A percentile compares a stretch with the other conserved stretches of the same genome.
Evolutionary conservation across 30 jellyfish, hydroid and myxozoan species (phyloP).

Genomic region (Mastigias papua): DNA sequence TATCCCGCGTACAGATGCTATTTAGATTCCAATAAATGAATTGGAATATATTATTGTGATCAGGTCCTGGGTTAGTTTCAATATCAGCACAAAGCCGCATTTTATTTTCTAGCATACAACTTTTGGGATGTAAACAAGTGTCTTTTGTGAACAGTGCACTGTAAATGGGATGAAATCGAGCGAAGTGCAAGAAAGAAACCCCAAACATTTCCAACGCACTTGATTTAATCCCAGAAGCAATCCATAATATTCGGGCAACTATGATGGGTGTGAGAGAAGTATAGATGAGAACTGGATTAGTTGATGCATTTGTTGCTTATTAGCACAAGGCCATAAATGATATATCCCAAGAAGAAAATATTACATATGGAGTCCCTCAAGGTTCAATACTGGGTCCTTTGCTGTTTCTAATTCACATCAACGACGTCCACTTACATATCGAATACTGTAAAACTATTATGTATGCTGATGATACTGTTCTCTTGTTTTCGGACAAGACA

Average conservation of each 20-base stretch:
- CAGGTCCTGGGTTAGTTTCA: background rate
- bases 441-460: no score
- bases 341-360: no score
- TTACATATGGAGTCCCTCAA: no score
- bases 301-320: no score
- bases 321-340: no score
- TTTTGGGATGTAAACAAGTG: background rate
- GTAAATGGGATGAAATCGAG: background rate
- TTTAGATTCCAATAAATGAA: background rate
- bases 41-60: background rate
- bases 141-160: background rate
- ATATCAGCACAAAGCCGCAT: background rate
- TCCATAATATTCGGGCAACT: background rate
- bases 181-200: background rate
- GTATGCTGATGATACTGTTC: no score
- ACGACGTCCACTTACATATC: no score
- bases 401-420: no score
- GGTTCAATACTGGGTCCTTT: no score
- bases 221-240: background rate
- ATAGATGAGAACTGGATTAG: background rate
- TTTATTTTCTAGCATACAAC: background rate
- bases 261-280: background rate
- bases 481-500: no score
- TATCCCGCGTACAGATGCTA: background rate
- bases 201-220: background rate